Evolutionary conservation across 2,888 invertebrate genomes (phyloP).

Genomic region (Amphipyra tragopoginis): DNA sequence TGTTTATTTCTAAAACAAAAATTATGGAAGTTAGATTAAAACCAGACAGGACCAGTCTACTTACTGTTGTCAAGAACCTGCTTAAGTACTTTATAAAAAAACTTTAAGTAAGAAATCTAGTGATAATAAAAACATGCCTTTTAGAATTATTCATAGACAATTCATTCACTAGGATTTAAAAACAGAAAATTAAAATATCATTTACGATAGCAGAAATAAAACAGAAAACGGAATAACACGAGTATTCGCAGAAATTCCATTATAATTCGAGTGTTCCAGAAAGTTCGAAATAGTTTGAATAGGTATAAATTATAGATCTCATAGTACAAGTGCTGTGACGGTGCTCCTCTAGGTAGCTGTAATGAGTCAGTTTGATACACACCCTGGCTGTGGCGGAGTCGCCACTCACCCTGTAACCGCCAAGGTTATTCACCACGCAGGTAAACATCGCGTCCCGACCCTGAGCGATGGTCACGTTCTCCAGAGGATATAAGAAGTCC

Average conservation of each 20-base stretch:
- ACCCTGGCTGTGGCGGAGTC: constrained; percentile 95
- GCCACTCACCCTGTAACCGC: constrained; percentile 97
- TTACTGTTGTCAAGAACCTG: constrained; percentile 3
- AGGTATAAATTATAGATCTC: constrained; percentile 81
- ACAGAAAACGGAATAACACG: neutral
- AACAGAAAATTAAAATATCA: constrained; percentile 1
- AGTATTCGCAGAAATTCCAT: neutral
- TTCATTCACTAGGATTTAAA: constrained; percentile 30
- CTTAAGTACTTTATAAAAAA: neutral
- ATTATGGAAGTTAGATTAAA: neutral
- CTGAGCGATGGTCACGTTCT: constrained; percentile 95
- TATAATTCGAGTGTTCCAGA: neutral
- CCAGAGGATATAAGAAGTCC: constrained; percentile 94
- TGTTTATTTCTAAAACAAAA: constrained; percentile 5
- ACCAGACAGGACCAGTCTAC: constrained; percentile 16
- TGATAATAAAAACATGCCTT: constrained; percentile 35
- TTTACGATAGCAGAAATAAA: neutral
- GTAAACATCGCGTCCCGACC: constrained; percentile 96
- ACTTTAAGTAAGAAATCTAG: constrained; percentile 18
- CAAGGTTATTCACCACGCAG: constrained; percentile 95
- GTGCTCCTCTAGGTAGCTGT: constrained; percentile 88
- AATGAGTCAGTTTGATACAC: constrained; percentile 92
- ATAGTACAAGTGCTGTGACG: constrained; percentile 79
- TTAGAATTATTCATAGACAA: constrained; percentile 1
- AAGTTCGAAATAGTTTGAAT: constrained; percentile 10